phyloP scores from a whole-genome alignment of 2,797 vertebrate genomes.

The Cuniculus paca region DNA sequence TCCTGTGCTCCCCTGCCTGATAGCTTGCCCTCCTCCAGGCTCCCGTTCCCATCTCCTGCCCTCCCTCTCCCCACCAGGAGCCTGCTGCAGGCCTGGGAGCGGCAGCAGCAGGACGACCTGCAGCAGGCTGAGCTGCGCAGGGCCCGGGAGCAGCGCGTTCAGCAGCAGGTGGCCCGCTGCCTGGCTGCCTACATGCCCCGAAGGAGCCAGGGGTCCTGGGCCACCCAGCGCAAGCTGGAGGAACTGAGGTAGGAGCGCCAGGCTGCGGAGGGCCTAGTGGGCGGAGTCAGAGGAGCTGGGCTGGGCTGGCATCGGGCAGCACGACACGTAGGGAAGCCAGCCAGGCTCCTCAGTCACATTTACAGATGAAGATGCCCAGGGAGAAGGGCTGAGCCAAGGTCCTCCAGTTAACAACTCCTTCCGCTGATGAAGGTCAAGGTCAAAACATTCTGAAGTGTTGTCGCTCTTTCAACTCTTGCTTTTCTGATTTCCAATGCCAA shows the following conservation, averaged over 20 bases:
- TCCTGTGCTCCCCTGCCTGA: rapidly evolving
- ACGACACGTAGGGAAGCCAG: not conserved
- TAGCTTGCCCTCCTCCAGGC: not conserved
- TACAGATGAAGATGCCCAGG: not conserved
- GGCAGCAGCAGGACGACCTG: conserved; percentile 53
- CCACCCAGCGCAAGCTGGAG: conserved; percentile 72
- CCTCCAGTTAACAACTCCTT: not conserved
- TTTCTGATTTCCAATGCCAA: not conserved
- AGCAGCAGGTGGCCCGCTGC: conserved; percentile 80
- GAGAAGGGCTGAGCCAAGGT: not conserved
- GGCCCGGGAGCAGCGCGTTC: conserved; percentile 59
- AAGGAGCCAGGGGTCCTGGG: not conserved
- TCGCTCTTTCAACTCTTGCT: not conserved
- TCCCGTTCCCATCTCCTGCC: not conserved
- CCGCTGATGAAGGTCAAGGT: not conserved
- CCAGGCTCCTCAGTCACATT: not conserved
- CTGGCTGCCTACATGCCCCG: conserved; percentile 69
- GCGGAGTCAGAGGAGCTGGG: not conserved
- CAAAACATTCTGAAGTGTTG: not conserved
- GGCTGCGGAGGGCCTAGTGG: not conserved
- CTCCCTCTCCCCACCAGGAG: conserved; percentile 48
- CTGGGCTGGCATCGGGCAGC: not conserved
- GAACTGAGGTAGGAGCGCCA: conserved; percentile 79
- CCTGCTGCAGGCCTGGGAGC: conserved; percentile 79
- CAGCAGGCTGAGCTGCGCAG: conserved; percentile 59